Evolutionary conservation across 2,888 invertebrate species (phyloP).

Genomic region (Altica lythri): DNA sequence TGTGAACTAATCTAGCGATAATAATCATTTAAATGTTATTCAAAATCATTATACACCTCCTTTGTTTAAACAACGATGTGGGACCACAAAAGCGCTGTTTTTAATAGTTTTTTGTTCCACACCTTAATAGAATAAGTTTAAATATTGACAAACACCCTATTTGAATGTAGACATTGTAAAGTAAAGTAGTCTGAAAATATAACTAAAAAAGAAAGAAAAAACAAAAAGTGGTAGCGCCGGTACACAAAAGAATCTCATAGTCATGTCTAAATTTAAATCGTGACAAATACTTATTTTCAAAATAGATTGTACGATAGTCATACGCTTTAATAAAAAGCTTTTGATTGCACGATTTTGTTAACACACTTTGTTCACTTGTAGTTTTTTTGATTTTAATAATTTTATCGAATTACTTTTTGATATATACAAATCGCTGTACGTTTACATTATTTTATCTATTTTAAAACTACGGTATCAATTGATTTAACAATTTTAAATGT

Average conservation of each 20-base stretch:
- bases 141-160: slow-evolving; percentile 3
- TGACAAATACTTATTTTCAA: slow-evolving; percentile 34
- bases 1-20: no score
- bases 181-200: slow-evolving; percentile 17
- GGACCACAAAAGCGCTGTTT: neutral
- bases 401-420: no score
- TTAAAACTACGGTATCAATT: no score
- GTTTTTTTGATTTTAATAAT: no score
- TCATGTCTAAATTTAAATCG: slow-evolving; percentile 34
- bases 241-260: slow-evolving; percentile 30
- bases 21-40: no score
- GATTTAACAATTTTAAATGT: no score
- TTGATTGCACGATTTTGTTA: slow-evolving; percentile 2
- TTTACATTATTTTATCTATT: no score
- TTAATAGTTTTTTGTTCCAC: neutral
- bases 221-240: slow-evolving; percentile 19
- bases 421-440: no score
- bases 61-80: neutral
- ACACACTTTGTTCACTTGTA: no score
- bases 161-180: slow-evolving; percentile 6
- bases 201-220: slow-evolving; percentile 17
- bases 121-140: neutral
- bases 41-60: neutral
- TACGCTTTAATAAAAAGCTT: slow-evolving; percentile 19
- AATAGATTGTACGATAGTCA: slow-evolving; percentile 22